Base-by-base conservation (phyloP, 2,797 vertebrate genomes). In the Huso huso region DNA sequence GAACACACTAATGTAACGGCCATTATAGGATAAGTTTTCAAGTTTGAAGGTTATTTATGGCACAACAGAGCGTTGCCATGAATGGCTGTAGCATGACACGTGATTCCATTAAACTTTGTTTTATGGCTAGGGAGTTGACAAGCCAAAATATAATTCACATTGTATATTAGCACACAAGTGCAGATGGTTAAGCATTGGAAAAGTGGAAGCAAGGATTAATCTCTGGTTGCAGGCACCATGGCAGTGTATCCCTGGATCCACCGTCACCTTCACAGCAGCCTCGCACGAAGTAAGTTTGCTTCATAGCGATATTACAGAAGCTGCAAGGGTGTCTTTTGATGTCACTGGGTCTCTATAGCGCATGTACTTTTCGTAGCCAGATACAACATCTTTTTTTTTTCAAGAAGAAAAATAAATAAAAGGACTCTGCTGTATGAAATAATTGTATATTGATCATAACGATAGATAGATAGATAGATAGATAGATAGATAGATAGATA, bases 51-150 rank as follows among this genome's bases (percentile, higher is more conserved):
- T 95, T 95, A 96, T 95, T 95, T 93, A 95, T 95, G 92, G 90
- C 89, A 86, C 88, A 87, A 75, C 75, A 88, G 85, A 86, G 92
- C 93, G 84, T 82, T 83, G 88, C 91, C 87, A 90, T 90, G 88
- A 90, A 81, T 91, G 89, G 90, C 89, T 89, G 85, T 82, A 82
- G 85, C 81, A 64, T 68, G 89, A 71, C 94, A 95, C 94, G 93
- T 95, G 94, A 95, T 90, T 89, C 93, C 93, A 95, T 95, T 95
- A 96, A 96, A 96, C 92, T 95, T 93, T 93, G 93, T 95, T 96
- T 95, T 95, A 95, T 96, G 91, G 92, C 91, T 86, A 82, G 90
- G 84, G 86, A 90, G 87, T 91, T 95, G 94, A 94, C 93, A 94
- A 92, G 93, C 91, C 91, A 93, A 95, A 95, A 95, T 95, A 95